Evolutionary conservation across 2,888 invertebrate genomes (phyloP), one percentile per base, ranked within the genome.

Genomic region (Drosophila paucipuncta): DNA sequence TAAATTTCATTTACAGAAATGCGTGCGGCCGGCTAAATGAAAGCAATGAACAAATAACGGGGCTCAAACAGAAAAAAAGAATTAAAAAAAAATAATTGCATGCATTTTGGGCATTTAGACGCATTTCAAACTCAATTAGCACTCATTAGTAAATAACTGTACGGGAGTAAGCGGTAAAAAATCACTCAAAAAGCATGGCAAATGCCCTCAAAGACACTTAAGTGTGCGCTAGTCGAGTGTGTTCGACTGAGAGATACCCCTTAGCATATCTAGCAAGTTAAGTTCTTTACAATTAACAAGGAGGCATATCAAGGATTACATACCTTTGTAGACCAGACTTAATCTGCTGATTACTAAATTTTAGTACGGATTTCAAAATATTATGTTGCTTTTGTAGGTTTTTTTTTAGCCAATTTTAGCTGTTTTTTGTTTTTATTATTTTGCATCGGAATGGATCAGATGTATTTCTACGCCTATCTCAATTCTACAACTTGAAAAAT

Each of bases 91-190:
- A 41, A 30, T 5, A 33, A n/a, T 39, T 68, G 60, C 39, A n/a
- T 67, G 61, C 70, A 73, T 82, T 80, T 83, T 70, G 78, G 76
- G 68, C 84, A 78, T 86, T 90, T 83, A 81, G 79, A 43, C 58
- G 78, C 87, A 90, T 90, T 87, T 83, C 72, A 75, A 89, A 87
- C 89, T 83, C 87, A 87, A 90, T 87, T 87, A 89, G 89, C 76
- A 68, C 75, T 90, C 91, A 90, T 87, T 87, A 90, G 80, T 66
- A 83, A 90, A 87, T 87, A 87, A 82, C 89, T 86, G 88, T 73
- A 65, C 61, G 25, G 62, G 54, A 43, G 52, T 64, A 57, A 69
- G 62, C 50, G 74, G 63, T 66, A 75, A 80, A 75, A 76, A 89
- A 74, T 77, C 90, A 83, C 67, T 83, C 79, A 50, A 64, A 87